Evolutionary conservation across 2,888 invertebrate species (phyloP).

Genomic region (Ptilodon capucinus): DNA sequence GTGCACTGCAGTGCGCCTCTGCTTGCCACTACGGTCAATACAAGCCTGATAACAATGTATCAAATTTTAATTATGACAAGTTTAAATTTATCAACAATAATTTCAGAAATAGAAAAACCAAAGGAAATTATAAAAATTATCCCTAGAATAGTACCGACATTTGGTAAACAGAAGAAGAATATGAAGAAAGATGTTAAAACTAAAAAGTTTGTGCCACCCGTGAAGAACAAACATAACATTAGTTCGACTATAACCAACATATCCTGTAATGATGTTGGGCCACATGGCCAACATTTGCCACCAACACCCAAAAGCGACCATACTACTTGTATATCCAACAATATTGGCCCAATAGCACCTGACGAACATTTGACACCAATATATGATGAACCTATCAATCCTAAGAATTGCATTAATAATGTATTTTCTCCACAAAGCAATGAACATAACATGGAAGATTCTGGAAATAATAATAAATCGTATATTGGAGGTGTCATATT

Average conservation of each 20-base stretch:
- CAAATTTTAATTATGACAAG: too few relatives aligned
- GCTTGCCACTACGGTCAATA: too few relatives aligned
- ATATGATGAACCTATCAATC: background rate
- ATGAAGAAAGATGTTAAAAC: slow-evolving; percentile 23
- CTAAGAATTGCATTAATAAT: background rate
- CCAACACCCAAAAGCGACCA: background rate
- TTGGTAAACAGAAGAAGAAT: slow-evolving; percentile 38
- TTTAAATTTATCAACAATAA: too few relatives aligned
- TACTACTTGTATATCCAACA: background rate
- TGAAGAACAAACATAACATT: slow-evolving; percentile 24
- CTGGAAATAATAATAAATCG: slow-evolving; percentile 1
- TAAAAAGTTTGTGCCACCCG: slow-evolving; percentile 55
- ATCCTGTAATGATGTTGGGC: background rate
- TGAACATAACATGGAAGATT: background rate
- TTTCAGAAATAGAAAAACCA: background rate
- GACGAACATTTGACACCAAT: slow-evolving; percentile 1
- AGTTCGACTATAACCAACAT: background rate
- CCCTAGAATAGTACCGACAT: slow-evolving; percentile 39
- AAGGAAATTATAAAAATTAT: slow-evolving; percentile 10
- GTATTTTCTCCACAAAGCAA: background rate
- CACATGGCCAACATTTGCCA: background rate
- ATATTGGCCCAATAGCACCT: background rate
- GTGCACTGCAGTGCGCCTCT: too few relatives aligned
- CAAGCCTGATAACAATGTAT: too few relatives aligned
- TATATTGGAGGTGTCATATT: slow-evolving; percentile 50